phyloP scores from a whole-genome alignment of 1,140 invertebrate genomes.

The Hetaerina americana region DNA sequence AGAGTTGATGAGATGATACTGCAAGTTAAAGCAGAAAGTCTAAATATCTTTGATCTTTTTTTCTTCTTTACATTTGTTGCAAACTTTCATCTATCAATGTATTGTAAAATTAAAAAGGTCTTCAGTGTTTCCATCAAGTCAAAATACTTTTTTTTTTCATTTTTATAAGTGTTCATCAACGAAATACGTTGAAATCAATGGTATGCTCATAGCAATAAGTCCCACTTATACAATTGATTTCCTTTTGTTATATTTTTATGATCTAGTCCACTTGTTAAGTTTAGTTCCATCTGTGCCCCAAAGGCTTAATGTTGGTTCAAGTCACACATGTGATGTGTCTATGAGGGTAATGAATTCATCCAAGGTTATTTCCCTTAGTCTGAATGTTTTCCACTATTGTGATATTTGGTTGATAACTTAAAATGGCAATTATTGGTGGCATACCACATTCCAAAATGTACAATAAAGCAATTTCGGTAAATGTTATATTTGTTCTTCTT shows the following conservation, averaged over 20 bases:
- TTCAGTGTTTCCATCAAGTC: too few relatives aligned
- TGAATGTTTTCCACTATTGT: background rate
- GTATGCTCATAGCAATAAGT: background rate
- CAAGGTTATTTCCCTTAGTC: background rate
- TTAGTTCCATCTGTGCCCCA: background rate
- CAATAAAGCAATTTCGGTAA: background rate
- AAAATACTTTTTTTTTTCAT: background rate
- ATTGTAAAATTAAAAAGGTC: too few relatives aligned
- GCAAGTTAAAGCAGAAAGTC: background rate
- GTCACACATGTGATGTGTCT: background rate
- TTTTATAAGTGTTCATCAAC: background rate
- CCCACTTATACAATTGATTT: background rate
- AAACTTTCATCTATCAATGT: background rate
- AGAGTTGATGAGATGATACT: background rate
- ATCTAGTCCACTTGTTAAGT: background rate
- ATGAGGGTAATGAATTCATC: background rate
- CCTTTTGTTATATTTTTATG: background rate
- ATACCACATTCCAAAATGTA: background rate
- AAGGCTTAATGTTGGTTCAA: background rate
- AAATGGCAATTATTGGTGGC: background rate
- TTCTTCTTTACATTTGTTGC: background rate
- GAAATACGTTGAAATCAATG: background rate
- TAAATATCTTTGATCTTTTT: background rate
- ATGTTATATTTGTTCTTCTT: background rate
- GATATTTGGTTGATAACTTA: background rate